A percentile compares a stretch with the other conserved stretches of the same genome.
These are phyloP conservation scores for Podiceps cristatus DNA, from an alignment of 2,113 vertebrate species.

Conservation along the genomic window DNA sequence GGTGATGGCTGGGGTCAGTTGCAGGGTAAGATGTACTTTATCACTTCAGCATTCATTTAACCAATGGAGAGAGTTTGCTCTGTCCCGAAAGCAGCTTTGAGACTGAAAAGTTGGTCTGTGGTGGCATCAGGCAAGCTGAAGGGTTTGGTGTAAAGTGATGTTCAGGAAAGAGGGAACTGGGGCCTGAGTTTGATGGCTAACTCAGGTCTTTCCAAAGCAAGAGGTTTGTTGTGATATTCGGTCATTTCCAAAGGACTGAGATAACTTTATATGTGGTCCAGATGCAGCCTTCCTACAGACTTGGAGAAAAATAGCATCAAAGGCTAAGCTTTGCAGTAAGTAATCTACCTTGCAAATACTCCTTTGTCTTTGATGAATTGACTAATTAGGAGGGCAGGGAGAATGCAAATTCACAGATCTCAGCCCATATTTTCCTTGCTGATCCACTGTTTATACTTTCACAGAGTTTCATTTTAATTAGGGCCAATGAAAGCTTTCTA, in stretches of 20 bases:
- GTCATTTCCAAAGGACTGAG: background rate
- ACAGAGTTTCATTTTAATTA: constrained; percentile 17
- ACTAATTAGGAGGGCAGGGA: background rate
- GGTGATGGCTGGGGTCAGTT: background rate
- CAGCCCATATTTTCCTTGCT: background rate
- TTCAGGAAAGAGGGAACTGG: background rate
- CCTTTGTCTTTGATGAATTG: background rate
- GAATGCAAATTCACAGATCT: background rate
- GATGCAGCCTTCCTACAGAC: background rate
- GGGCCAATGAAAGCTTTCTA: constrained; percentile 36
- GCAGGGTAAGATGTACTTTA: rapidly evolving
- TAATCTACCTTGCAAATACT: background rate
- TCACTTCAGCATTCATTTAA: background rate
- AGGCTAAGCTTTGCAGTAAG: background rate
- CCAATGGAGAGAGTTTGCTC: background rate
- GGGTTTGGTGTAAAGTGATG: background rate
- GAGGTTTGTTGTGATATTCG: background rate
- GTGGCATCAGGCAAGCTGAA: background rate
- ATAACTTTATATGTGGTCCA: background rate
- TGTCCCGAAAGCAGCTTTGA: background rate
- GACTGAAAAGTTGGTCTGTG: background rate
- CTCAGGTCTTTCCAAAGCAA: background rate
- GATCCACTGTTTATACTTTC: background rate
- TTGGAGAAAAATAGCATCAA: background rate
- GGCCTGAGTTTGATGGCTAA: background rate